These are phyloP conservation scores for Cyphomyrus plagiostoma DNA, from an alignment of 2,113 vertebrate species.

Conservation along the genomic window DNA sequence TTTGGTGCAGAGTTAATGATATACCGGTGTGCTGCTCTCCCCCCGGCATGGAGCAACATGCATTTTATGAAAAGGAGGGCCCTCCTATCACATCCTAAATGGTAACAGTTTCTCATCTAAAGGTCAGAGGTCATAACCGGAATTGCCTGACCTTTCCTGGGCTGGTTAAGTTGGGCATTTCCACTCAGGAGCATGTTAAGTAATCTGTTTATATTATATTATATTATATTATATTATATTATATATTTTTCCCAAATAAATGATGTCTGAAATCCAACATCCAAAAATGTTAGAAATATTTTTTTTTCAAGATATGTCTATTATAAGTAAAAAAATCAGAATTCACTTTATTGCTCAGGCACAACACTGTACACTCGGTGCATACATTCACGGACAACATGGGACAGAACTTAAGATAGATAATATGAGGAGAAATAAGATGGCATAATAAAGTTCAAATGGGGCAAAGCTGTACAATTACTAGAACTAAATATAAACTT, in stretches of 20 bases:
- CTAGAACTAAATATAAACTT: not conserved
- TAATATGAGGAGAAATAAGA: not conserved
- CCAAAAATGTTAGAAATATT: not conserved
- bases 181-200: constrained; percentile 20
- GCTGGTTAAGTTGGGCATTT: constrained; percentile 43
- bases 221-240: too few species aligned
- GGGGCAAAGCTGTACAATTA: not conserved
- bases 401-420: not conserved
- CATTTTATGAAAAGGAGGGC: constrained; percentile 70
- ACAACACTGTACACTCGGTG: not conserved
- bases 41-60: constrained; percentile 78
- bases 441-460: not conserved
- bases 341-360: not conserved
- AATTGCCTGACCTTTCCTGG: constrained; percentile 68
- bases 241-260: not conserved
- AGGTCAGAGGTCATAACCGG: constrained; percentile 83
- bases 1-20: constrained; percentile 87
- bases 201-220: not conserved
- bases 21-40: constrained; percentile 75
- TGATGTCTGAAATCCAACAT: not conserved
- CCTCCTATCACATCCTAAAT: constrained; percentile 77
- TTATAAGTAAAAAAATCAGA: not conserved
- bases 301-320: not conserved
- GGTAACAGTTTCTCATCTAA: constrained; percentile 85
- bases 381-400: not conserved